Evolutionary conservation across 1,140 invertebrate species (phyloP), one percentile per base, ranked within the genome.

Genomic region (Drosophila subpulchrella): DNA sequence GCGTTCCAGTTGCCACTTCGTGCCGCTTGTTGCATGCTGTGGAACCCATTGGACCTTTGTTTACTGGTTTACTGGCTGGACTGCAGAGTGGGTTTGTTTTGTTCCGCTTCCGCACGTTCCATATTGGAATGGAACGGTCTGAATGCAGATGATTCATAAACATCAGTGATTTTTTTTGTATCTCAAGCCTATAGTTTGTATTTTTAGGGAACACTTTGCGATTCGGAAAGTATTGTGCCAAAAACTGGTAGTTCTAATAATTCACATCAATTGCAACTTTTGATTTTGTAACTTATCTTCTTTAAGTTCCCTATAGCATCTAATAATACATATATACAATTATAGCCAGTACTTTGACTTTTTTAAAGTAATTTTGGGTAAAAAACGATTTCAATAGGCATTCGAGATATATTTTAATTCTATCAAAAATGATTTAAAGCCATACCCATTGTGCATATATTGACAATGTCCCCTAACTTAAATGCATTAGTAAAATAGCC

Each of bases 1-100:
- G 38, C n/a, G 60, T 60, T 42, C 41, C 48, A 17, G 10, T 12
- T 15, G 6, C 20, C 48, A 30, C 6, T 50, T 54, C 15, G 74
- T 51, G 12, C 15, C 72, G 84, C 81, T 86, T 85, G 81, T 85
- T 85, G 81, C 82, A 85, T 82, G 68, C 74, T 60, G 81, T 84
- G 80, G 75, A 83, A 59, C 47, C 24, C 42, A 38, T 61, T 65
- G 27, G 15, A 27, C 13, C 47, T 77, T 61, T 78, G 55, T 61
- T 70, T 55, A 68, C 56, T 47, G 17, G 55, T 61, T 70, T 55
- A 68, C 56, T 47, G 17, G 11, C 10, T 44, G 12, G 6, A 10
- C 32, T 53, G 17, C 10, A 30, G 60, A 0, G 13, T 53, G 32
- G 54, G 54, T 67, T 76, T 76, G 72, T 76, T 76, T 53, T 75